Evolutionary conservation across 2,113 vertebrate genomes (phyloP).

Genomic region (Hylia prasina): DNA sequence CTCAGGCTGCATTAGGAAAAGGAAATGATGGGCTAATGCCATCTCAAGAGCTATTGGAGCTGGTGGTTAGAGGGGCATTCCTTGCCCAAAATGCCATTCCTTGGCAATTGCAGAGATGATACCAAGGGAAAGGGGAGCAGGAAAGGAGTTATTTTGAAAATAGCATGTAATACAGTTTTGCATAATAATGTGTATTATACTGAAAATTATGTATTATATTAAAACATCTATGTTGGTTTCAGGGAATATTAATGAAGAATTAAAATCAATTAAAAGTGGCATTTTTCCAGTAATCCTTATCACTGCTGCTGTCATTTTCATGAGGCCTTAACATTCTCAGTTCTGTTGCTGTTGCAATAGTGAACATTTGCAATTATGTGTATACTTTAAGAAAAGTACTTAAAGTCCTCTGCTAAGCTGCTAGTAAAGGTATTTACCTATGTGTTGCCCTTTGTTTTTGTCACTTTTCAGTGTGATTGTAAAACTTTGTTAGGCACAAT

Average conservation of each 20-base stretch:
- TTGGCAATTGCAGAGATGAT: not conserved
- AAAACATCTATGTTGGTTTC: not conserved
- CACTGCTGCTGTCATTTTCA: not conserved
- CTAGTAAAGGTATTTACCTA: not conserved
- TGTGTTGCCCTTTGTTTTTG: not conserved
- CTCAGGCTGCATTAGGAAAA: not conserved
- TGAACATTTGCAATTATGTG: not conserved
- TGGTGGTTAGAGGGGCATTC: not conserved
- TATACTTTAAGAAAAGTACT: not conserved
- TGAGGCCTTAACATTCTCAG: not conserved
- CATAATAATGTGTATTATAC: not conserved
- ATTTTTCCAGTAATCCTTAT: not conserved
- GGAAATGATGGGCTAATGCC: not conserved
- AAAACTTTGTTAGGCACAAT: not conserved
- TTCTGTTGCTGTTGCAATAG: not conserved
- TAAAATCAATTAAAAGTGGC: not conserved
- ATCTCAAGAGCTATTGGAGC: not conserved
- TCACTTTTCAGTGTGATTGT: not conserved
- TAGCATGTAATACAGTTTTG: not conserved
- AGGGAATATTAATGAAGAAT: not conserved
- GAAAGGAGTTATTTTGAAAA: not conserved
- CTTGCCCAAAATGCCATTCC: not conserved
- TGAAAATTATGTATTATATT: not conserved
- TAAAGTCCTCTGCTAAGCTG: not conserved
- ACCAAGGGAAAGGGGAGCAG: not conserved